phyloP scores from a whole-genome alignment of 2,113 vertebrate species.

The Elaphurus davidianus region DNA sequence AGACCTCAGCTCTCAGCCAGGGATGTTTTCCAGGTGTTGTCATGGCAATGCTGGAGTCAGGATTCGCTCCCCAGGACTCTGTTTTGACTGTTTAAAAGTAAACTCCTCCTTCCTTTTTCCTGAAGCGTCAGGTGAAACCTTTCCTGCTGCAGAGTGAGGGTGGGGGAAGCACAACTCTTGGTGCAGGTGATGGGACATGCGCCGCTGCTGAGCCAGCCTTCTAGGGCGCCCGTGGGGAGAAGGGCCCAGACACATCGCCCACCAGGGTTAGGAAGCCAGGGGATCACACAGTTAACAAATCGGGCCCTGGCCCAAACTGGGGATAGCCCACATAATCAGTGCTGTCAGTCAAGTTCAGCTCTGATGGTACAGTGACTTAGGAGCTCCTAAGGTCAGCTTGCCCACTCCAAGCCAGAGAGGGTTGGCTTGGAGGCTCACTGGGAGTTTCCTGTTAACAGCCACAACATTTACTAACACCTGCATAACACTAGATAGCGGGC shows the following conservation, averaged over 20 bases:
- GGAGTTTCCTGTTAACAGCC: background rate
- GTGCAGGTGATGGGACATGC: background rate
- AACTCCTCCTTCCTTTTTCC: constrained; percentile 55
- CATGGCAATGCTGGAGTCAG: constrained; percentile 77
- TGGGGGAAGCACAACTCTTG: background rate
- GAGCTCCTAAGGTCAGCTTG: background rate
- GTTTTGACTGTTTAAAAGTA: constrained; percentile 56
- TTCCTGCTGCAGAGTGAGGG: background rate
- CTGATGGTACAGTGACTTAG: background rate
- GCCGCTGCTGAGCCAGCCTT: constrained; percentile 30
- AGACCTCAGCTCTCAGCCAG: background rate
- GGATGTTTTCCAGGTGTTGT: constrained; percentile 73
- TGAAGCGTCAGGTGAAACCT: constrained; percentile 31
- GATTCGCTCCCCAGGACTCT: constrained; percentile 65
- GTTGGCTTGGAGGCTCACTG: background rate
- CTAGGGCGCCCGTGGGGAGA: background rate
- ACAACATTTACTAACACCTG: background rate
- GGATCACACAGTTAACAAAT: background rate
- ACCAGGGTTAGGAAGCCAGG: background rate
- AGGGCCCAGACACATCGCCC: background rate
- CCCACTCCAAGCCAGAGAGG: background rate
- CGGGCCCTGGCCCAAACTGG: background rate
- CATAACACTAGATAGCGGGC: background rate
- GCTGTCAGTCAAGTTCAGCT: background rate
- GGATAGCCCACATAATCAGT: background rate